Evolutionary conservation across 2,888 invertebrate genomes (phyloP).

Genomic region (Apotomis capreana): DNA sequence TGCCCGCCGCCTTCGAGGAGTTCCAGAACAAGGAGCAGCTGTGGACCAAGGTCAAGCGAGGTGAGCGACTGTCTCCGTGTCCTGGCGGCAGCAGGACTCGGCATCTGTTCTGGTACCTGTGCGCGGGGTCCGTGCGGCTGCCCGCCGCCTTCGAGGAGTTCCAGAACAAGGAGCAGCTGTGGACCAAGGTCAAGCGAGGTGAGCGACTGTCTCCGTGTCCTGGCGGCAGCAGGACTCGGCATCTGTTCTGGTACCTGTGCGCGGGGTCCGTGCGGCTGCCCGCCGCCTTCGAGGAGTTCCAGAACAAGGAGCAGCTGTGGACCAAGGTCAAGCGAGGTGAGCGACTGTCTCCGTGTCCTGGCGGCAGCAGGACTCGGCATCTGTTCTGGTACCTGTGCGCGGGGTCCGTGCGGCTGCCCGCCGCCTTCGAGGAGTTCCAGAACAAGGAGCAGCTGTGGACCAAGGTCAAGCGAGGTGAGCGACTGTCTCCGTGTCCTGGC

Average conservation of each 20-base stretch:
- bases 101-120: conserved; percentile 96
- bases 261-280: conserved; percentile 92
- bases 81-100: too few relatives aligned
- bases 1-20: conserved; percentile 91
- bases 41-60: conserved; percentile 92
- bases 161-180: conserved; percentile 93
- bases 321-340: conserved; percentile 91
- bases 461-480: conserved; percentile 89
- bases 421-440: conserved; percentile 91
- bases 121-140: conserved; percentile 90
- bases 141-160: conserved; percentile 92
- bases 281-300: conserved; percentile 90
- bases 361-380: conserved; percentile 84
- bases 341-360: background rate
- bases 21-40: conserved; percentile 94
- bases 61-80: conserved; percentile 68
- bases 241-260: conserved; percentile 96
- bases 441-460: conserved; percentile 95
- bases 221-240: conserved; percentile 76
- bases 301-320: conserved; percentile 94
- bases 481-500: too few relatives aligned
- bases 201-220: background rate
- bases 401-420: conserved; percentile 90
- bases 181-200: conserved; percentile 93
- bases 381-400: conserved; percentile 95